Percentiles rank a stretch among this genome's conserved stretches.
Conservation (phyloP, 2,888 invertebrate species). For the Tipula unca region DNA sequence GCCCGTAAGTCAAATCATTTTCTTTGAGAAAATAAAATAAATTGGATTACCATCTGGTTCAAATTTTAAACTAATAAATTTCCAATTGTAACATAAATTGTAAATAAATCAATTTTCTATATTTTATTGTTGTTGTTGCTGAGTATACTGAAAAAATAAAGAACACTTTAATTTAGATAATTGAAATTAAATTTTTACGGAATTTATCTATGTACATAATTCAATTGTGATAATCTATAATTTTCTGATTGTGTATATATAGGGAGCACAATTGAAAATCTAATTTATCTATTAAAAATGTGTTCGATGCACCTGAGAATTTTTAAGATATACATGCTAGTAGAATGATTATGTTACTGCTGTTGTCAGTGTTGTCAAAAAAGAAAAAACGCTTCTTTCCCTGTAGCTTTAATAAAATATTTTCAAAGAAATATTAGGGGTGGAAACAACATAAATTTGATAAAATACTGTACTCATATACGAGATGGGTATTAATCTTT, state of each 20-base stretch:
- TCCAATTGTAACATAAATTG: neutral
- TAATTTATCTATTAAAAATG: neutral
- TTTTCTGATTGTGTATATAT: neutral
- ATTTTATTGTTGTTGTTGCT: neutral
- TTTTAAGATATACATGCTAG: neutral
- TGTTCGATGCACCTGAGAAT: neutral
- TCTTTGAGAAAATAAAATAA: neutral
- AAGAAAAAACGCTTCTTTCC: neutral
- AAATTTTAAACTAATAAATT: neutral
- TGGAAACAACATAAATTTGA: neutral
- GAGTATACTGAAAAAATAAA: neutral
- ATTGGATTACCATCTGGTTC: neutral
- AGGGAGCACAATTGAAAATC: no score
- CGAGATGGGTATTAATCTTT: neutral
- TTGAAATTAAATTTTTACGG: neutral
- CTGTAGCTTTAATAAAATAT: neutral
- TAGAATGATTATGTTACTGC: neutral
- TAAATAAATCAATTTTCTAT: neutral
- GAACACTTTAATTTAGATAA: neutral
- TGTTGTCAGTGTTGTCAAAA: neutral
- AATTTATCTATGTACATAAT: neutral
- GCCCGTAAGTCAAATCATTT: neutral
- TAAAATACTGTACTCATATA: neutral
- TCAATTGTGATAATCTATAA: neutral
- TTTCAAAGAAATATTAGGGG: neutral